A percentile compares a stretch with the other conserved stretches of the same genome.
Evolutionary conservation across 2,113 vertebrate species (phyloP).

Genomic region (Eudyptes chrysolophus): DNA sequence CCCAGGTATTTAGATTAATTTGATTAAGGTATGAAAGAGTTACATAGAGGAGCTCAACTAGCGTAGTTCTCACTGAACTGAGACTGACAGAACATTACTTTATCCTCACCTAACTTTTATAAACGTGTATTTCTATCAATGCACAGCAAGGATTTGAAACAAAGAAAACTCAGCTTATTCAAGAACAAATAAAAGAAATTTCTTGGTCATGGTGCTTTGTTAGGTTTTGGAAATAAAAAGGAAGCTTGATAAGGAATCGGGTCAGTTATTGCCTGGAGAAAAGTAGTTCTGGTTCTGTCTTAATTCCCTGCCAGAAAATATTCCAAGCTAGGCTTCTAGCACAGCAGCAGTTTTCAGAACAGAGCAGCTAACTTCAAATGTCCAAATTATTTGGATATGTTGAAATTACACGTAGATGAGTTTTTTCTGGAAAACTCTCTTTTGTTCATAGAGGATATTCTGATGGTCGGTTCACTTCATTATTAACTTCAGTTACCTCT

Average conservation of each 20-base stretch:
- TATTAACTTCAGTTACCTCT: neutral
- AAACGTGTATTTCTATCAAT: neutral
- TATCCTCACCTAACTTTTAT: neutral
- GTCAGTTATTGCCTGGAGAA: conserved; percentile 45
- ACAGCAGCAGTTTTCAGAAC: neutral
- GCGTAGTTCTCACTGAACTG: neutral
- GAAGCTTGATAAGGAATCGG: neutral
- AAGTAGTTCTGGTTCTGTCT: neutral
- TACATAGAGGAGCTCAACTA: neutral
- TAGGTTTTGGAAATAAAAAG: neutral
- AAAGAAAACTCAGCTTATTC: neutral
- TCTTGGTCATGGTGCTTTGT: neutral
- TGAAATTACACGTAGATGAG: neutral
- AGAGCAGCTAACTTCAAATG: neutral
- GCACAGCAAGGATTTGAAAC: neutral
- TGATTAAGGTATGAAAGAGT: neutral
- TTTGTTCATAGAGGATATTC: neutral
- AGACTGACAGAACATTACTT: neutral
- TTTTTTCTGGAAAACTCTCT: neutral
- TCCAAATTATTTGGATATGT: neutral
- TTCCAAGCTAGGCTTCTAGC: neutral
- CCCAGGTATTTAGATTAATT: neutral
- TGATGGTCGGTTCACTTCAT: neutral
- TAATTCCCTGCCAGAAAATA: conserved; percentile 18
- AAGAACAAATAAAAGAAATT: neutral